A percentile compares a stretch with the other conserved stretches of the same genome.
Evolutionary conservation across 2,113 vertebrate genomes (phyloP).

Genomic region (Campylomormyrus numenius): DNA sequence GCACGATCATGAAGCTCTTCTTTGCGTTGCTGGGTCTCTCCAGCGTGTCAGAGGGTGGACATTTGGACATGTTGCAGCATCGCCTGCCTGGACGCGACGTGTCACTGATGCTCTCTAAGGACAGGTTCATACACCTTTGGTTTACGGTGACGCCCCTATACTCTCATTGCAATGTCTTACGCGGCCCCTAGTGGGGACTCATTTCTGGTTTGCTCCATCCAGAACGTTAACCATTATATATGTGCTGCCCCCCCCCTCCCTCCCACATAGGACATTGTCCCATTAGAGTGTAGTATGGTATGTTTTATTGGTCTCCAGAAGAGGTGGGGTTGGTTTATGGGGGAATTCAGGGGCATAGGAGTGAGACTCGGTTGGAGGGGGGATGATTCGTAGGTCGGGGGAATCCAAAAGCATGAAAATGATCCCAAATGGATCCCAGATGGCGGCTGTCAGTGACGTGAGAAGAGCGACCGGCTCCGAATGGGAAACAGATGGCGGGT

Average conservation of each 20-base stretch:
- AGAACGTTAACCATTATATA: slow-evolving; percentile 50
- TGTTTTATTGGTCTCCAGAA: slow-evolving; percentile 57
- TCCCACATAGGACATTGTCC: slow-evolving; percentile 41
- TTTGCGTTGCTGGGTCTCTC: neutral
- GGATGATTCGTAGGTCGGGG: slow-evolving; percentile 16
- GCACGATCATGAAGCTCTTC: neutral
- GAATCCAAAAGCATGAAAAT: slow-evolving; percentile 63
- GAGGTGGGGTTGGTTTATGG: slow-evolving; percentile 43
- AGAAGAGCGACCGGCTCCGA: slow-evolving; percentile 66
- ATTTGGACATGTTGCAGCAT: neutral
- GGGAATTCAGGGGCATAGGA: slow-evolving; percentile 26
- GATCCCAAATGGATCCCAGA: slow-evolving; percentile 72
- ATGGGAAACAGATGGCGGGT: slow-evolving; percentile 60
- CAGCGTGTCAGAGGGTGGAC: neutral
- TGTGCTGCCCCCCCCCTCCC: slow-evolving; percentile 30
- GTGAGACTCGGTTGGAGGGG: slow-evolving; percentile 32
- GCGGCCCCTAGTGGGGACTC: neutral
- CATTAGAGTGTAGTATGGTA: slow-evolving; percentile 39
- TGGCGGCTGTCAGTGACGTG: slow-evolving; percentile 68
- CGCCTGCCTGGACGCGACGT: neutral
- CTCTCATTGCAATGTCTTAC: neutral
- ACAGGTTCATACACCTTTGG: neutral
- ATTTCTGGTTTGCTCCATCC: neutral
- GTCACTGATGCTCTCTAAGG: neutral
- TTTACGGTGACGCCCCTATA: neutral